Base-by-base conservation (phyloP, 2,113 vertebrate species). In the Phyllopteryx taeniolatus region DNA sequence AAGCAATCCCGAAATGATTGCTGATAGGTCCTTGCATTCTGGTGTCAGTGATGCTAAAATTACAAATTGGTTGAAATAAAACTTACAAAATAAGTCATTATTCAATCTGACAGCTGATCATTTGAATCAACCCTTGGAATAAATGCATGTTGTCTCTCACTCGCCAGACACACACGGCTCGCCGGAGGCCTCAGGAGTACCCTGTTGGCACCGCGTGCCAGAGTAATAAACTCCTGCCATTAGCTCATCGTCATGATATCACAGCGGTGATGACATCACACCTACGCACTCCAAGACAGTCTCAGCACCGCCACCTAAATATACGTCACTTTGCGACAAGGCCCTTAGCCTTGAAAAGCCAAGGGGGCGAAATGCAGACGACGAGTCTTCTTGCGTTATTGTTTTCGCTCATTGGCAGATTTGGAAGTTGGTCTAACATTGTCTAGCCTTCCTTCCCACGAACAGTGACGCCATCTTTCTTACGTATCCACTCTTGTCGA, bases 171-270 rank as follows among this genome's bases (percentile, higher is more conserved):
- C 79, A 73, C 73, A 60, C 53, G 68, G 11, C n/a, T 62, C 31
- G 78, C 88, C 84, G 15, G 67, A 80, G 86, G 86, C 84, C 85
- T 91, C 90, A 90, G 91, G 91, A 90, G 84, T 80, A 74, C 83
- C 79, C 83, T 56, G 82, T 85, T 85, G 82, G n/a, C n/a, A 88
- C 43, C 74, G 67, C 75, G 87, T 89, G 91, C 89, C 90, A 91
- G 83, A 88, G 79, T 80, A 87, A 85, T 91, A 90, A 92, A 91
- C 83, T 88, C 84, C 80, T 59, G 88, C 87, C 86, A 90, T 91
- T 89, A 91, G 88, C 89, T 91, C 88, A 91, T 88, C 61, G 86
- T 87, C 75, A 91, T 91, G 89, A 89, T 87, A 89, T 89, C 88
- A 89, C 86, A 85, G 76, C 43, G 82, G 86, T 89, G 89, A 89